Conservation (phyloP, 2,113 vertebrate species). For the Hemicordylus capensis region DNA sequence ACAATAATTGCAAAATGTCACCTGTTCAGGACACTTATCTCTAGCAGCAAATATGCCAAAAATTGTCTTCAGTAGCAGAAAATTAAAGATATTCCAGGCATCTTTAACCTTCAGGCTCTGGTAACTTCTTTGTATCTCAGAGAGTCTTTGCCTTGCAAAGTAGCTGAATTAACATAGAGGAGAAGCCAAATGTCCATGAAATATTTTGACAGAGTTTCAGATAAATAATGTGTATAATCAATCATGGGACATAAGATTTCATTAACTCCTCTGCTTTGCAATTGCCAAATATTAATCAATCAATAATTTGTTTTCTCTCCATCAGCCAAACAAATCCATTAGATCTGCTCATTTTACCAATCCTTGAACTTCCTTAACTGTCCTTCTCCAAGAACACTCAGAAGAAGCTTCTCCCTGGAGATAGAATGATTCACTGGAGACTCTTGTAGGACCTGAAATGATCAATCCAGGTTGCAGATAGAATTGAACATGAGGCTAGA, state of each 20-base stretch:
- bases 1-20: not conserved
- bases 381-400: not conserved
- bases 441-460: not conserved
- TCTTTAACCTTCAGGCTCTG: slow-evolving; percentile 32
- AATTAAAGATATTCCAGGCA: not conserved
- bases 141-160: slow-evolving; percentile 46
- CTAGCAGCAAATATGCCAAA: not conserved
- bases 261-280: slow-evolving; percentile 37
- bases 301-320: slow-evolving; percentile 33
- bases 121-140: slow-evolving; percentile 35
- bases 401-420: not conserved
- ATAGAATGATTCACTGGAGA: not conserved
- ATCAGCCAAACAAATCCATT: slow-evolving; percentile 34
- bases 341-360: not conserved
- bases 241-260: slow-evolving; percentile 33
- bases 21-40: not conserved
- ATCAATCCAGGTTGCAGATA: not conserved
- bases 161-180: slow-evolving; percentile 52
- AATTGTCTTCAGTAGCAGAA: not conserved
- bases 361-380: not conserved
- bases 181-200: slow-evolving; percentile 50
- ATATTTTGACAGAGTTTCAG: slow-evolving; percentile 43
- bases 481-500: not conserved
- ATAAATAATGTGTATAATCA: slow-evolving; percentile 45
- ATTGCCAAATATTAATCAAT: slow-evolving; percentile 23